phyloP scores from a whole-genome alignment of 2,113 vertebrate genomes.

The Gopherus evgoodei region DNA sequence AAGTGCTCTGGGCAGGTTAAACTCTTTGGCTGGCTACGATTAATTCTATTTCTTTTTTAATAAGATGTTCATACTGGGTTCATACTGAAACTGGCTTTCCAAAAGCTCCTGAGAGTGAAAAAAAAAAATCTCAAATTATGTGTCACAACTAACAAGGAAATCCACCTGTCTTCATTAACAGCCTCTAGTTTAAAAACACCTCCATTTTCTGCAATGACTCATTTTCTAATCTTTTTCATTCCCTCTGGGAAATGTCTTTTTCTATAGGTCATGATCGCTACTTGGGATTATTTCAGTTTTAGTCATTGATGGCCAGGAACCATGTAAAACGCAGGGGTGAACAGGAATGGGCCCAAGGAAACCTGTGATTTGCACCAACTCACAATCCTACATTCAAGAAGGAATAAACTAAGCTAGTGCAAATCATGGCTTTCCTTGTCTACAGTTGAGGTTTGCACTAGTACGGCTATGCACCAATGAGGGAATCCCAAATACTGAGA shows the following conservation, averaged over 20 bases:
- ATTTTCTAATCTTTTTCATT: background rate
- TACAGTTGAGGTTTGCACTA: background rate
- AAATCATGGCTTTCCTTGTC: background rate
- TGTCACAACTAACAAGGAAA: background rate
- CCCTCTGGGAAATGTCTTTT: background rate
- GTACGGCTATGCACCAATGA: background rate
- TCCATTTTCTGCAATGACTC: background rate
- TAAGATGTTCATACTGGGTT: background rate
- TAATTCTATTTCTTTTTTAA: background rate
- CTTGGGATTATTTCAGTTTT: background rate
- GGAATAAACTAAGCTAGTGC: background rate
- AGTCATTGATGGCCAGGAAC: background rate
- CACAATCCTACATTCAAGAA: background rate
- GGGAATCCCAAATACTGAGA: background rate
- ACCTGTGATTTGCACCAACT: background rate
- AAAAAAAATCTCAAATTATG: background rate
- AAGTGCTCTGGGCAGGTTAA: background rate
- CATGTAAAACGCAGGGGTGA: background rate
- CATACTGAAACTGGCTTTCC: background rate
- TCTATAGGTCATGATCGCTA: background rate
- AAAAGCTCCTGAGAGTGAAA: background rate
- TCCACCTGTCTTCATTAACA: background rate
- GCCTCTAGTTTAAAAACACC: background rate
- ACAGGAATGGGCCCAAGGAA: background rate
- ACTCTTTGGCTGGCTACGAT: background rate